Evolutionary conservation across 2,113 vertebrate species (phyloP).

Genomic region (Chlamydotis undulata): DNA sequence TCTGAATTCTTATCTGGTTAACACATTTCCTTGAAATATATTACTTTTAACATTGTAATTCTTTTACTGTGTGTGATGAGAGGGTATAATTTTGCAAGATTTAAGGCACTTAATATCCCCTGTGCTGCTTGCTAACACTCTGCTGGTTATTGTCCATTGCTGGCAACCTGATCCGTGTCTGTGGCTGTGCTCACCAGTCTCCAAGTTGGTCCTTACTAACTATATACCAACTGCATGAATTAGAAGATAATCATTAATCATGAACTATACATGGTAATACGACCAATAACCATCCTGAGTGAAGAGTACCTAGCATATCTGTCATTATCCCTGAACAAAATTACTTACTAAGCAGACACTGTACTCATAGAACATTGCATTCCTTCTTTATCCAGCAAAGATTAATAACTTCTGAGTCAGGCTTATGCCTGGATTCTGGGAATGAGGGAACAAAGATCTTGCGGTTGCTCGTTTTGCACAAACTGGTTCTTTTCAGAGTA

Average conservation of each 20-base stretch:
- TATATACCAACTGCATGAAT: background rate
- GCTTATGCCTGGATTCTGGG: background rate
- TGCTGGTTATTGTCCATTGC: background rate
- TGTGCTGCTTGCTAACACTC: background rate
- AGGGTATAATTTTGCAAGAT: background rate
- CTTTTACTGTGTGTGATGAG: background rate
- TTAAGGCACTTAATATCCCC: background rate
- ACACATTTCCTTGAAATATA: background rate
- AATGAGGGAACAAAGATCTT: background rate
- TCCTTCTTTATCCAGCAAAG: background rate
- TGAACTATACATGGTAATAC: background rate
- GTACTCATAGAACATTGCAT: background rate
- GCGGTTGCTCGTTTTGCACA: background rate
- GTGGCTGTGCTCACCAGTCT: background rate
- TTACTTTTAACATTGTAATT: background rate
- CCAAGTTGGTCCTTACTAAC: background rate
- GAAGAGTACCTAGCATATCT: background rate
- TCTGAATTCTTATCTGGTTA: background rate
- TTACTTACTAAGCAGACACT: background rate
- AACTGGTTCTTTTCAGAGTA: constrained; percentile 3
- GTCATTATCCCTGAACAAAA: background rate
- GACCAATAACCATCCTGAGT: background rate
- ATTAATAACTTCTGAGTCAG: constrained; percentile 9
- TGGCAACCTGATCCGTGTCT: background rate
- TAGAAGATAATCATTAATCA: background rate